A percentile compares a stretch with the other conserved stretches of the same genome.
Conservation (phyloP, 2,113 vertebrate species). For the Hypanus sabinus region DNA sequence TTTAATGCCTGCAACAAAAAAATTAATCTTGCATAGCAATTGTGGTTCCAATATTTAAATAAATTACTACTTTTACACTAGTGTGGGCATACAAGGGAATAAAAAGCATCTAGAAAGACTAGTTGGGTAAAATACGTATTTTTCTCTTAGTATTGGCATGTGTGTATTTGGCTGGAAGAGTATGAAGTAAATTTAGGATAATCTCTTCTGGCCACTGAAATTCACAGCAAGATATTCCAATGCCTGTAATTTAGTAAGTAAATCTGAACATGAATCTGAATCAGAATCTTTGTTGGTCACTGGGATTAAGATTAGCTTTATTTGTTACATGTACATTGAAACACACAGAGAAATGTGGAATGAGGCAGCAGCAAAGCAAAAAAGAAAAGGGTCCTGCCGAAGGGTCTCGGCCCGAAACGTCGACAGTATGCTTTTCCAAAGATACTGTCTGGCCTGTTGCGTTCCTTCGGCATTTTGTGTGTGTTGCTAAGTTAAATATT, state of each 20-base stretch:
- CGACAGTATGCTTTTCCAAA: too few relatives aligned
- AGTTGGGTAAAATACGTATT: background rate
- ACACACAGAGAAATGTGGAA: too few relatives aligned
- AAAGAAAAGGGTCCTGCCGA: too few relatives aligned
- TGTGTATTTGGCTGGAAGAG: background rate
- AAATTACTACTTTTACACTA: background rate
- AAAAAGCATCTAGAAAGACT: background rate
- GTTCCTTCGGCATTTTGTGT: too few relatives aligned
- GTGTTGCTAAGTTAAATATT: conserved; percentile 16
- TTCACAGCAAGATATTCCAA: too few relatives aligned
- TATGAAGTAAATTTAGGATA: background rate
- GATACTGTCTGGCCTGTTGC: too few relatives aligned
- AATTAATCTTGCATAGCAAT: background rate
- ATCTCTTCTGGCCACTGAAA: too few relatives aligned
- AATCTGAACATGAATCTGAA: too few relatives aligned
- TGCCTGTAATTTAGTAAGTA: too few relatives aligned
- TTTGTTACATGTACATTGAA: too few relatives aligned
- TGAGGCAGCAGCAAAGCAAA: too few relatives aligned
- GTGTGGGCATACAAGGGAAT: background rate
- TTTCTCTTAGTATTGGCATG: background rate
- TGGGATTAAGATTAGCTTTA: background rate
- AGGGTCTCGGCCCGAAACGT: too few relatives aligned
- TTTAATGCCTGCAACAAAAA: background rate
- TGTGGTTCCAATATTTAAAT: background rate
- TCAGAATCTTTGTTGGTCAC: background rate